Evolutionary conservation across 2,113 vertebrate genomes (phyloP).

Genomic region (Potamarius usumacintae): DNA sequence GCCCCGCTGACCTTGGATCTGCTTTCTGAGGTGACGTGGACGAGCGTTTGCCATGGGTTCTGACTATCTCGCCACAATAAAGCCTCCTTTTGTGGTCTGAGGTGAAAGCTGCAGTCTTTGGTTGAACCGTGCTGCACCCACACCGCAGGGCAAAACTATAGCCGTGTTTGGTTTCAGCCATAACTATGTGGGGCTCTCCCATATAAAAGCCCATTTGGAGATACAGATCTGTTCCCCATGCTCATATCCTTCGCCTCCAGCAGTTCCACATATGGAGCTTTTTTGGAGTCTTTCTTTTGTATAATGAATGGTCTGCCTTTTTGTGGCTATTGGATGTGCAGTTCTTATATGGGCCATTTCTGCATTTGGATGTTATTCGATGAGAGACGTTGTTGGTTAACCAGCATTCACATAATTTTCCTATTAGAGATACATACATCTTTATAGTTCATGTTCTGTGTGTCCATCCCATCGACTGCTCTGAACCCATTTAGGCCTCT

Average conservation of each 20-base stretch:
- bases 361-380: slow-evolving; percentile 17
- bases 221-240: slow-evolving; percentile 60
- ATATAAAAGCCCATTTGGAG: slow-evolving; percentile 54
- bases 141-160: slow-evolving; percentile 57
- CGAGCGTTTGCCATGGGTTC: slow-evolving; percentile 58
- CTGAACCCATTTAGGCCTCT: slow-evolving; percentile 15
- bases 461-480: background rate
- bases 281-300: slow-evolving; percentile 34
- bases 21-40: slow-evolving; percentile 49
- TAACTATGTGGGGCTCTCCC: slow-evolving; percentile 51
- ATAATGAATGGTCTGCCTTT: slow-evolving; percentile 8
- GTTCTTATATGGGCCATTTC: background rate
- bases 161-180: slow-evolving; percentile 59
- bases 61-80: slow-evolving; percentile 57
- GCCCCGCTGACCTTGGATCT: slow-evolving; percentile 18
- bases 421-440: slow-evolving; percentile 16
- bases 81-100: slow-evolving; percentile 57
- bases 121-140: slow-evolving; percentile 49
- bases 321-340: slow-evolving; percentile 3
- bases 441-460: slow-evolving; percentile 10
- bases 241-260: slow-evolving; percentile 37
- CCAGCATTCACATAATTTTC: slow-evolving; percentile 25
- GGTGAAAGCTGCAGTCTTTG: slow-evolving; percentile 39
- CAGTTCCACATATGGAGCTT: slow-evolving; percentile 53
- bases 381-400: slow-evolving; percentile 14